Conservation (phyloP, 2,797 vertebrate genomes). For the Gallirallus australis region DNA sequence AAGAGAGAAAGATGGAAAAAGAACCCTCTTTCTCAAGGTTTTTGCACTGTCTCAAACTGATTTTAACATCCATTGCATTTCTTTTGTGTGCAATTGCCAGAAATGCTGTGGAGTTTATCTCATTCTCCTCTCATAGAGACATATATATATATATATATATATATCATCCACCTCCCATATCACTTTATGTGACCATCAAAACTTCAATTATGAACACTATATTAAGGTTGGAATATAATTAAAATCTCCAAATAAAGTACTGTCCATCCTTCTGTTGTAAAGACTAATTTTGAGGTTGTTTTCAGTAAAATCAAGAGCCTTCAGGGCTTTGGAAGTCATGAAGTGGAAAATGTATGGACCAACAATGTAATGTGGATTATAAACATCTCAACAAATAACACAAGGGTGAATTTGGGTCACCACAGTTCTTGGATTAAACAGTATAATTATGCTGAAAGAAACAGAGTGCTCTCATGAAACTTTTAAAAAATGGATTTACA, state of each 20-base stretch:
- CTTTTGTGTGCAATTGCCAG: not conserved
- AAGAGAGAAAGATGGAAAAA: not conserved
- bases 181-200: not conserved
- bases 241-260: not conserved
- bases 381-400: not conserved
- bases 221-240: not conserved
- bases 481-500: not conserved
- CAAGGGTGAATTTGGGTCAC: not conserved
- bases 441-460: not conserved
- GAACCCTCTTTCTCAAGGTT: no score
- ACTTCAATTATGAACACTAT: not conserved
- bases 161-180: not conserved
- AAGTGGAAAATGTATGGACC: not conserved
- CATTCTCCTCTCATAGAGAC: not conserved
- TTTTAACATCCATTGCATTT: not conserved
- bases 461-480: not conserved
- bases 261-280: not conserved
- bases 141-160: not conserved
- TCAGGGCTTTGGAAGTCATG: not conserved
- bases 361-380: not conserved
- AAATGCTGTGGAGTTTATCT: not conserved
- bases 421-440: not conserved
- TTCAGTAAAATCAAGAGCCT: not conserved
- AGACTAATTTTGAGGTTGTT: not conserved
- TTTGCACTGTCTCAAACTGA: not conserved